Conservation (phyloP, 2,113 vertebrate species). For the Embiotoca jacksoni region DNA sequence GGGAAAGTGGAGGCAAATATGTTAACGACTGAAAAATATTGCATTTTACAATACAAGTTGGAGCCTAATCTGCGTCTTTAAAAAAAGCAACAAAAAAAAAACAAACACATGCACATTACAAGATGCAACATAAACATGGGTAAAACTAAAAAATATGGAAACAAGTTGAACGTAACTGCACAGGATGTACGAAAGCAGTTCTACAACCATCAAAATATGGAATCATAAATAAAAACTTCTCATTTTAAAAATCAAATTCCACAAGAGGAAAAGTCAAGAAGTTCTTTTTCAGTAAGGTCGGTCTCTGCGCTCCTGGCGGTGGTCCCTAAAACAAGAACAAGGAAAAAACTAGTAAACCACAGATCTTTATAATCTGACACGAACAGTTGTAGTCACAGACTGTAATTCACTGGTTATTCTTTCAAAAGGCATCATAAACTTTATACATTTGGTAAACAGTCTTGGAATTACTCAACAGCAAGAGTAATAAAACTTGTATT, state of each 20-base stretch:
- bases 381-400: neutral
- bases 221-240: constrained; percentile 96
- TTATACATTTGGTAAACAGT: too few relatives aligned
- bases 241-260: constrained; percentile 94
- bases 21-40: constrained; percentile 64
- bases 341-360: neutral
- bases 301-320: constrained; percentile 93
- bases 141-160: constrained; percentile 55
- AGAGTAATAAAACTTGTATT: neutral
- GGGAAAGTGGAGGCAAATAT: constrained; percentile 56
- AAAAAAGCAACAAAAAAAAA: constrained; percentile 45
- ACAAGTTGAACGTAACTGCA: constrained; percentile 64
- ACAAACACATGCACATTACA: constrained; percentile 70
- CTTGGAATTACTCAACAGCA: neutral
- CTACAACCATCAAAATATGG: constrained; percentile 85
- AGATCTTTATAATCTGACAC: neutral
- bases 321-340: constrained; percentile 83
- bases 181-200: constrained; percentile 66
- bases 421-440: too few relatives aligned
- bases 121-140: constrained; percentile 61
- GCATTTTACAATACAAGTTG: constrained; percentile 72
- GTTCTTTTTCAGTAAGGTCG: constrained; percentile 87
- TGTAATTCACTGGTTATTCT: neutral
- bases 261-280: constrained; percentile 83
- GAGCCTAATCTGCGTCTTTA: constrained; percentile 66